Evolutionary conservation across 1,140 invertebrate species (phyloP).

Genomic region (Megalopta genalis): DNA sequence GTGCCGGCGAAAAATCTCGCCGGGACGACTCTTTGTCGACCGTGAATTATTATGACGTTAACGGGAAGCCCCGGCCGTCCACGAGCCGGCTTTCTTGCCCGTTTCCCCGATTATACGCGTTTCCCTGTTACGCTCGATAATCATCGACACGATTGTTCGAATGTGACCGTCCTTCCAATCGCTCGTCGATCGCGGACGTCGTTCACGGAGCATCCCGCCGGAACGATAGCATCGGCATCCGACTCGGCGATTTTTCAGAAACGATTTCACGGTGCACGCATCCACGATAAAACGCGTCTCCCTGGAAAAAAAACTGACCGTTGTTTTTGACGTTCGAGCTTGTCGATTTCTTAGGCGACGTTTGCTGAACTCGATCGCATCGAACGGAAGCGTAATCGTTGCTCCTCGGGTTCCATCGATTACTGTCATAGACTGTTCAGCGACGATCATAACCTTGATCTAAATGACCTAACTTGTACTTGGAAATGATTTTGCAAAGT

Average conservation of each 20-base stretch:
- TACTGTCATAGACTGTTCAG: no score
- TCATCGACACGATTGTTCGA: slow-evolving; percentile 56
- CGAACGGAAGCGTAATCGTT: no score
- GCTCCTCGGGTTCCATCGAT: no score
- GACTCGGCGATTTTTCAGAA: slow-evolving; percentile 6
- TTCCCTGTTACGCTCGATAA: slow-evolving; percentile 54
- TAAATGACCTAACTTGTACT: no score
- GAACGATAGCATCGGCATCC: slow-evolving; percentile 28
- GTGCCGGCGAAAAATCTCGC: slow-evolving; percentile 56
- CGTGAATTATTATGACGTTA: slow-evolving; percentile 72
- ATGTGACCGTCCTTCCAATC: slow-evolving; percentile 16
- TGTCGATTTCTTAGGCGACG: no score
- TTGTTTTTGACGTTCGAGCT: no score
- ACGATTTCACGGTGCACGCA: no score
- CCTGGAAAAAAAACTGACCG: no score
- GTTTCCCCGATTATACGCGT: slow-evolving; percentile 29
- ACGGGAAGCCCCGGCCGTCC: slow-evolving; percentile 30
- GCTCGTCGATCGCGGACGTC: not conserved
- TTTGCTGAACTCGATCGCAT: no score
- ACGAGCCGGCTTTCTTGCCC: slow-evolving; percentile 13
- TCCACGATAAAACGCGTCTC: no score
- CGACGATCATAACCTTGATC: no score
- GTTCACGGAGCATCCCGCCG: slow-evolving; percentile 5
- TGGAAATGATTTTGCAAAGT: no score
- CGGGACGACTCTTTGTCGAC: slow-evolving; percentile 57